Evolutionary conservation across 2,888 invertebrate genomes (phyloP).

Genomic region (Xanthorhoe spadicearia): DNA sequence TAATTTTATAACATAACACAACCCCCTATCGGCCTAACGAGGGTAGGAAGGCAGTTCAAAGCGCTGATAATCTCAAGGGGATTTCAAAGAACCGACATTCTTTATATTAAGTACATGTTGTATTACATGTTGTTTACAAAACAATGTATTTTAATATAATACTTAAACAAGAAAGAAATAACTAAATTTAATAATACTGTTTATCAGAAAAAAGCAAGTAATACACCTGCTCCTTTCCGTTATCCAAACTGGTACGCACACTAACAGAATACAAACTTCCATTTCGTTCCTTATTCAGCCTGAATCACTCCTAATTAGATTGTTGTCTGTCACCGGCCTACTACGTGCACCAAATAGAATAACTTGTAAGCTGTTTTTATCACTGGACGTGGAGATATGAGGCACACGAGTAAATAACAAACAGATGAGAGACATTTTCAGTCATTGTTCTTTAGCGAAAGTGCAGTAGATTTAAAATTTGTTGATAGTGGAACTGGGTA

Average conservation of each 20-base stretch:
- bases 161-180: background rate
- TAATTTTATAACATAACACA: background rate
- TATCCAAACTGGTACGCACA: conserved; percentile 52
- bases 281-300: conserved; percentile 59
- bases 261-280: conserved; percentile 61
- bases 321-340: conserved; percentile 49
- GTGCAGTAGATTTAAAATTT: background rate
- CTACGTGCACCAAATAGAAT: conserved; percentile 53
- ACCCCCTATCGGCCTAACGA: background rate
- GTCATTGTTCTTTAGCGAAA: background rate
- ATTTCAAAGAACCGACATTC: conserved; percentile 28
- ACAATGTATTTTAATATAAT: conserved; percentile 19
- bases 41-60: background rate
- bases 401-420: conserved; percentile 28
- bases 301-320: conserved; percentile 60
- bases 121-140: conserved; percentile 35
- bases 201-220: conserved; percentile 1
- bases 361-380: conserved; percentile 52
- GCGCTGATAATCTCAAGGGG: background rate
- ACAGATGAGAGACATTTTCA: background rate
- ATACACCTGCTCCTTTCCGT: conserved; percentile 47
- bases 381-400: conserved; percentile 52
- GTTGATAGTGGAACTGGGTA: background rate
- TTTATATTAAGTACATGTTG: too few relatives aligned
- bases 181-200: background rate